phyloP scores from a whole-genome alignment of 1,140 invertebrate genomes.

The Drosophila fuyamai region DNA sequence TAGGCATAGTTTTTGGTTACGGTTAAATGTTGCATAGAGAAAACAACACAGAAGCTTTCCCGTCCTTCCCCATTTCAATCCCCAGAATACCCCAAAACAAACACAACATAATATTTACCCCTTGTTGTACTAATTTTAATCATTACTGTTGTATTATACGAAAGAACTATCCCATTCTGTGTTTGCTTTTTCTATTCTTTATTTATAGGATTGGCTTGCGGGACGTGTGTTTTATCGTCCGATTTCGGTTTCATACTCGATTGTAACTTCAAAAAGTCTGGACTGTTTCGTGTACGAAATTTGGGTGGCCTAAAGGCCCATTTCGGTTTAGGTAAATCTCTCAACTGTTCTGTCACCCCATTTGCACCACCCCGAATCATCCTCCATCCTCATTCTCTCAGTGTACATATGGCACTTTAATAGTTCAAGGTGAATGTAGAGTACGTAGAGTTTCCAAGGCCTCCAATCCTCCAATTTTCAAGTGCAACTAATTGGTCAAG shows the following conservation, averaged over 20 bases:
- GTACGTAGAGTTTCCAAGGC: constrained; percentile 36
- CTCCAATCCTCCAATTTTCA: constrained; percentile 24
- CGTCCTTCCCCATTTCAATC: background rate
- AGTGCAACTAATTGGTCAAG: constrained; percentile 43
- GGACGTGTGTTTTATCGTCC: constrained; percentile 93
- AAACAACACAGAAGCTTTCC: constrained; percentile 56
- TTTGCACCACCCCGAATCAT: background rate
- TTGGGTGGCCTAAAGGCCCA: constrained; percentile 95
- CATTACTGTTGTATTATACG: constrained; percentile 64
- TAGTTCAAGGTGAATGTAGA: constrained; percentile 43
- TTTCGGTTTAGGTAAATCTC: constrained; percentile 91
- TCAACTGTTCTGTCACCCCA: constrained; percentile 23
- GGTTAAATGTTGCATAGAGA: constrained; percentile 35
- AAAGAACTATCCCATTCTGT: constrained; percentile 76
- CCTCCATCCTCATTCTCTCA: constrained; percentile 1
- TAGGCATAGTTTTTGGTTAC: constrained; percentile 16
- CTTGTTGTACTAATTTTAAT: constrained; percentile 43
- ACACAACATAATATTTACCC: constrained; percentile 2
- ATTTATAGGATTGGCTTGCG: constrained; percentile 86
- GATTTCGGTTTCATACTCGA: constrained; percentile 94
- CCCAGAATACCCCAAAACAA: background rate
- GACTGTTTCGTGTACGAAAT: constrained; percentile 94
- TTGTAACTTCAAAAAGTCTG: constrained; percentile 95
- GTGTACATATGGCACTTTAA: constrained; percentile 24
- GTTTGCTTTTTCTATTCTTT: constrained; percentile 82